Percentiles rank a stretch among this genome's conserved stretches.
Evolutionary conservation across 2,888 invertebrate species (phyloP).

Genomic region (Synergus itoensis): DNA sequence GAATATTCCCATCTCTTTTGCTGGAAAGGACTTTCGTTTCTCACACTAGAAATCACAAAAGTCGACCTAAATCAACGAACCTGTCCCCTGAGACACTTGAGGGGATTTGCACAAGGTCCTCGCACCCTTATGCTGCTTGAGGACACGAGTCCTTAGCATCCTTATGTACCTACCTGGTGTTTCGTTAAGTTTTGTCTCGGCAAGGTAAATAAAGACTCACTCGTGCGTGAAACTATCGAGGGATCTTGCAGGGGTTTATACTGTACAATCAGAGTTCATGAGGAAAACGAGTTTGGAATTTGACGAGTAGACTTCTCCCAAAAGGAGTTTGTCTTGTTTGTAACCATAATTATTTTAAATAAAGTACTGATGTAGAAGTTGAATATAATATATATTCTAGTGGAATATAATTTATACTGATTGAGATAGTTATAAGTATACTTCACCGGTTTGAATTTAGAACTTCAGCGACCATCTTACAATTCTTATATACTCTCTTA

Average conservation of each 20-base stretch:
- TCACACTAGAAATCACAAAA: slow-evolving; percentile 55
- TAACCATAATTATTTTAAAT: background rate
- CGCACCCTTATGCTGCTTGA: slow-evolving; percentile 49
- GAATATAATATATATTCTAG: too few species aligned
- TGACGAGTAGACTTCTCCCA: background rate
- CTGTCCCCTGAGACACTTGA: slow-evolving; percentile 48
- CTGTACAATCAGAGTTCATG: background rate
- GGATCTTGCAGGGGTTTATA: slow-evolving; percentile 13
- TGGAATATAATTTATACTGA: too few species aligned
- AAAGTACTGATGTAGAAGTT: too few species aligned
- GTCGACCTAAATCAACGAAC: slow-evolving; percentile 58
- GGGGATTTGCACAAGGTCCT: slow-evolving; percentile 53
- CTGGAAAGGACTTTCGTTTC: slow-evolving; percentile 14
- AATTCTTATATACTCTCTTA: background rate
- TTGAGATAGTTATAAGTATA: too few species aligned
- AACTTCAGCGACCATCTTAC: background rate
- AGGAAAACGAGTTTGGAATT: slow-evolving; percentile 13
- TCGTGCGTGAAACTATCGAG: slow-evolving; percentile 37
- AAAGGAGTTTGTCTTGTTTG: background rate
- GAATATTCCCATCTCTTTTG: slow-evolving; percentile 26
- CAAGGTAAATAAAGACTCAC: slow-evolving; percentile 44
- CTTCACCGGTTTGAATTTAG: too few species aligned
- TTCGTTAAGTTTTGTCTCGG: slow-evolving; percentile 38
- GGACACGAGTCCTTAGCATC: slow-evolving; percentile 24
- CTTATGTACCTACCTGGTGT: slow-evolving; percentile 42